Evolutionary conservation across 2,888 invertebrate species (phyloP), one percentile per base, ranked within the genome.

Genomic region (Parnassius smintheus): DNA sequence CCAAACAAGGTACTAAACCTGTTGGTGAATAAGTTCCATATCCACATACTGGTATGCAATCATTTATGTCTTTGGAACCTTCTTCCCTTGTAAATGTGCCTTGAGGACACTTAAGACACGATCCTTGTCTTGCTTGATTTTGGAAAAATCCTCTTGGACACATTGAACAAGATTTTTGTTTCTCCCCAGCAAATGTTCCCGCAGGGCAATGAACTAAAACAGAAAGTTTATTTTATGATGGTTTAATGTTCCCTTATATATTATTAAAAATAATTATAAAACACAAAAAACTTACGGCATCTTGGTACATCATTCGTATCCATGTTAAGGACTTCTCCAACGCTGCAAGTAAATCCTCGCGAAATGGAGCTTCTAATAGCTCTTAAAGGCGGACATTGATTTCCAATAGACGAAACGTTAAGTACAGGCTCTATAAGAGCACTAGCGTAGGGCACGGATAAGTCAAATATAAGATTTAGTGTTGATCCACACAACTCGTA

Each of bases 401-500:
- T 97, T 46, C 97, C 97, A 76, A 98, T 97, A 42, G 97, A 95
- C 1, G 96, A 96, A 2, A 98, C 96, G 77, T 98, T 98, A 42
- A 98, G 86, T 7, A 98, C 91, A 2, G 97, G 96, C 78, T 98
- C 97, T 71, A 98, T 96, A 1, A 97, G 95, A 44, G 95, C 96
- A 77, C 96, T 98, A 2, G 98, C 97, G 69, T 97, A 96, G 0
- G 98, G 98, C 10, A 98, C 98, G 50, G 97, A 96, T 52, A 99
- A 88, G 84, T 98, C 98, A 77, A 98, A 98, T 75, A 98, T 98
- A 1, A 98, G 93, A 75, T 96, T 97, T 65, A 99, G 84, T 0
- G 98, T 98, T 1, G 98, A 97, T 12, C 98, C 98, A 77, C 98
- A 99, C 0, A 98, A 94, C 71, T 98, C 98, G 80, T 98, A 99